Evolutionary conservation across 2,888 invertebrate species (phyloP).

Genomic region (Eupithecia inturbata): DNA sequence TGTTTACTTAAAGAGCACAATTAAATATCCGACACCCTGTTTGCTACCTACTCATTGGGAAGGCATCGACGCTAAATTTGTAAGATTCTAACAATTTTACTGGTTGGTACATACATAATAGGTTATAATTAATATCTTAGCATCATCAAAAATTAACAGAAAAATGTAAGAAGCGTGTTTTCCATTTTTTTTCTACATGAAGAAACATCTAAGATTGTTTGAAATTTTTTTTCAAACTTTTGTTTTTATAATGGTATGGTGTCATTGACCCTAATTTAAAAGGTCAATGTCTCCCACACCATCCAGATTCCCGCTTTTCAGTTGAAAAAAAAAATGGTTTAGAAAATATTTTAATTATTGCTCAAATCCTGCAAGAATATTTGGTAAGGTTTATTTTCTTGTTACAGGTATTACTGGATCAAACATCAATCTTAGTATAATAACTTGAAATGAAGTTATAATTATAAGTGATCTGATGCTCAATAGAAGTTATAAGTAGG

Average conservation of each 20-base stretch:
- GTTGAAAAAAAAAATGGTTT: conserved; percentile 17
- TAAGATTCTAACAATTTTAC: conserved; percentile 13
- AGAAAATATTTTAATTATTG: neutral
- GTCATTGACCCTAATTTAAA: conserved; percentile 33
- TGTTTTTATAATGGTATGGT: conserved; percentile 8
- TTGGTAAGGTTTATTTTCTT: conserved; percentile 31
- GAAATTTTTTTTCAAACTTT: neutral
- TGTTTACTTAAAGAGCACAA: neutral
- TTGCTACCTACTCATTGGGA: neutral
- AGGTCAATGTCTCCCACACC: conserved; percentile 42
- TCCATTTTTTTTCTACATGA: neutral
- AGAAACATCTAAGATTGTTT: neutral
- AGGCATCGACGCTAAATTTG: conserved; percentile 5
- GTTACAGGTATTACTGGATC: conserved; percentile 36
- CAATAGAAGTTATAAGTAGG: conserved; percentile 40
- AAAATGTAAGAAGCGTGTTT: neutral
- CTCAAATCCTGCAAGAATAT: neutral
- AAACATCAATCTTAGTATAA: conserved; percentile 11
- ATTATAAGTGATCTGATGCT: conserved; percentile 58
- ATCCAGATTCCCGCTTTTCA: conserved; percentile 32
- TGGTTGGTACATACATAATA: neutral
- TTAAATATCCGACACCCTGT: neutral
- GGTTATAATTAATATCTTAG: neutral
- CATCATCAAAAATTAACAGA: neutral
- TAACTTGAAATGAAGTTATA: conserved; percentile 39